phyloP scores from a whole-genome alignment of 2,113 vertebrate species.

The Rhea americana region DNA sequence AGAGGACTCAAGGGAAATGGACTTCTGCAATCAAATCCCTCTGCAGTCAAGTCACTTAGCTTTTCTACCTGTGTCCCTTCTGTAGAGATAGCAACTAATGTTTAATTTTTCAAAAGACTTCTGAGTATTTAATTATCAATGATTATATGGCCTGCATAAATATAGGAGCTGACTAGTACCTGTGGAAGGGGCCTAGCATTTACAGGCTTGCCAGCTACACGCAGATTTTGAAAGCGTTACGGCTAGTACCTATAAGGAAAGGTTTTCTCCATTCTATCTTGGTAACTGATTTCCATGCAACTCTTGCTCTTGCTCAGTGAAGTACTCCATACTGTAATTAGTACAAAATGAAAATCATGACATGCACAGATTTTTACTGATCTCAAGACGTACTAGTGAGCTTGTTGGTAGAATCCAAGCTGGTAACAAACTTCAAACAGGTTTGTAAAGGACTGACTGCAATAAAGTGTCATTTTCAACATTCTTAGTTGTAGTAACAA shows the following conservation, averaged over 20 bases:
- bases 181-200: neutral
- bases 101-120: neutral
- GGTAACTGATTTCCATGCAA: neutral
- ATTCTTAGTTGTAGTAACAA: constrained; percentile 16
- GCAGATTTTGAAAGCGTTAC: neutral
- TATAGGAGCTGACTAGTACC: neutral
- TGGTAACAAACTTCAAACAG: neutral
- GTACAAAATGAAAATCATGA: neutral
- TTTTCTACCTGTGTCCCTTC: neutral
- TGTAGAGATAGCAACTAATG: neutral
- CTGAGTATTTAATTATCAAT: neutral
- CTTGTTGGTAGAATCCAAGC: neutral
- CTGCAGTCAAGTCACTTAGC: neutral
- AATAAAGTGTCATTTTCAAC: constrained; percentile 36
- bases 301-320: neutral
- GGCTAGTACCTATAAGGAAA: neutral
- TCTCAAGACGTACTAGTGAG: neutral
- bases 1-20: neutral
- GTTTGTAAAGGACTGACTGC: neutral
- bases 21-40: neutral
- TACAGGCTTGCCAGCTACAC: neutral
- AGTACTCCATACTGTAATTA: neutral
- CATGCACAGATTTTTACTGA: neutral
- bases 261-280: neutral
- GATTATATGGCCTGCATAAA: neutral